These are phyloP conservation scores for Perca schrenkii DNA, from an alignment of 2,113 vertebrate species.

Conservation along the genomic window DNA sequence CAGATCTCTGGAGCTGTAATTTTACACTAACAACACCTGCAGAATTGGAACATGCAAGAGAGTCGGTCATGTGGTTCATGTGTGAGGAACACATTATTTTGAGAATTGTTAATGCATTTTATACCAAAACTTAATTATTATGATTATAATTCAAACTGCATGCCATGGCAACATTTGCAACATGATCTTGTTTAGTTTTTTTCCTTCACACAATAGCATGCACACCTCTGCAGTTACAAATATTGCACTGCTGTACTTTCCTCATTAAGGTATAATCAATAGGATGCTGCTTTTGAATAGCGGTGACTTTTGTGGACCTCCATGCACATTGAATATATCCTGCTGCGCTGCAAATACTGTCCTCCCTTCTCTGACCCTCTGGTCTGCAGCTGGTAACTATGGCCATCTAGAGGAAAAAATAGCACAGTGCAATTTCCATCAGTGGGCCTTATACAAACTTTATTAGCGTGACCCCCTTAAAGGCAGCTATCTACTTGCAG, in stretches of 20 bases:
- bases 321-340: not conserved
- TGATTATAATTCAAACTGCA: not conserved
- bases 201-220: not conserved
- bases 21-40: constrained; percentile 45
- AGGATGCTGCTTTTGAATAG: constrained; percentile 9
- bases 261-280: constrained; percentile 3
- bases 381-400: constrained; percentile 35
- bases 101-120: not conserved
- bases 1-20: constrained; percentile 62
- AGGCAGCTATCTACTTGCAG: not conserved
- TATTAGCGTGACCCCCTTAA: not conserved
- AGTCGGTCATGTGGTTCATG: constrained; percentile 1
- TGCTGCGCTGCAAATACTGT: not conserved
- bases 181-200: not conserved
- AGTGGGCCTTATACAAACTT: not conserved
- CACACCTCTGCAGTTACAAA: not conserved
- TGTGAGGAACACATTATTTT: constrained; percentile 27
- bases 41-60: constrained; percentile 38
- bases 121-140: not conserved
- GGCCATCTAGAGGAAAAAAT: constrained; percentile 73
- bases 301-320: constrained; percentile 25
- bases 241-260: not conserved
- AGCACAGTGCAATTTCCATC: constrained; percentile 30
- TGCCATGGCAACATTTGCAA: not conserved
- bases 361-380: not conserved